phyloP scores from a whole-genome alignment of 2,888 invertebrate genomes.

The Tholera decimalis region DNA sequence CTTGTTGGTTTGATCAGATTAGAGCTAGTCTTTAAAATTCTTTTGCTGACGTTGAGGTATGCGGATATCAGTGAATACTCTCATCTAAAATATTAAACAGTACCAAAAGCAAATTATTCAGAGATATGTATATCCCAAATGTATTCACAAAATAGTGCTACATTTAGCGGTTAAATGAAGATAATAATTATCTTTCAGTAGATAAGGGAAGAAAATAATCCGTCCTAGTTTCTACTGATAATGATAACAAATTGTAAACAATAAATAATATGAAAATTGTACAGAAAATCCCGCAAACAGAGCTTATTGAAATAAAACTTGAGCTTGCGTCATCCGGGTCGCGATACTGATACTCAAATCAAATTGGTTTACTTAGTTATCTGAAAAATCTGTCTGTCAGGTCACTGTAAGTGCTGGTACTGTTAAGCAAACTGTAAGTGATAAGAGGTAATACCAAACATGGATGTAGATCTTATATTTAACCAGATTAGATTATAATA shows the following conservation, averaged over 20 bases:
- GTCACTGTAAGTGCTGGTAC: constrained; percentile 47
- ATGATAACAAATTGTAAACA: constrained; percentile 7
- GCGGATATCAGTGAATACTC: not conserved
- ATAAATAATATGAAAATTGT: constrained; percentile 1
- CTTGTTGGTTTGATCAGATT: constrained; percentile 14
- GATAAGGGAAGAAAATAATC: not conserved
- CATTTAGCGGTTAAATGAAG: not conserved
- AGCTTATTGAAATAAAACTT: constrained; percentile 63
- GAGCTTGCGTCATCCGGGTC: constrained; percentile 74
- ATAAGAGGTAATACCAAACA: constrained; percentile 60
- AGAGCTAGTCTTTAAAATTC: constrained; percentile 4
- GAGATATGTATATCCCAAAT: not conserved
- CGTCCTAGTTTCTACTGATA: constrained; percentile 13
- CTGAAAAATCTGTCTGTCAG: constrained; percentile 44
- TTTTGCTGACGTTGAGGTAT: constrained; percentile 1
- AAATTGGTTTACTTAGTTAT: constrained; percentile 43
- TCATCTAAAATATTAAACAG: too few relatives aligned
- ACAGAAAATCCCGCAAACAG: constrained; percentile 47
- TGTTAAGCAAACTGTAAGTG: constrained; percentile 54
- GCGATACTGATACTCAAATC: constrained; percentile 56
- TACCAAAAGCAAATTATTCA: not conserved
- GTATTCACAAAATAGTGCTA: not conserved
- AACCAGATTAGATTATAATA: constrained; percentile 55
- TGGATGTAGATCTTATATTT: constrained; percentile 62
- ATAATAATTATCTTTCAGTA: not conserved